Evolutionary conservation across 1,140 invertebrate species (phyloP).

Genomic region (Drosophila chauvacae): DNA sequence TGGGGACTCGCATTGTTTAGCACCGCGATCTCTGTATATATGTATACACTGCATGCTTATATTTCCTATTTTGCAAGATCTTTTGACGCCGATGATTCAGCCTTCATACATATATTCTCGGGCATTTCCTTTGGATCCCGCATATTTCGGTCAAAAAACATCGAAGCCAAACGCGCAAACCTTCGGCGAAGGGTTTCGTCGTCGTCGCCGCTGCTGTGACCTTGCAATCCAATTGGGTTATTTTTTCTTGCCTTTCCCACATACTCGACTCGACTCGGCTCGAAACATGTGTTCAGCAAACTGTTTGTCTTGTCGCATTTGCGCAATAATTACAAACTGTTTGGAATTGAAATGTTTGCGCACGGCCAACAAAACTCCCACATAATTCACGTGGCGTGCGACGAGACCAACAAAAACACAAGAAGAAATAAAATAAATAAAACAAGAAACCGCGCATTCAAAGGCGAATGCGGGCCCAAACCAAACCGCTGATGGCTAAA

Average conservation of each 20-base stretch:
- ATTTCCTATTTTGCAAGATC: conserved; percentile 71
- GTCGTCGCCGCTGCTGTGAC: conserved; percentile 17
- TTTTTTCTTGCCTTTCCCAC: conserved; percentile 30
- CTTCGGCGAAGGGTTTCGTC: conserved; percentile 34
- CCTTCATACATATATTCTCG: conserved; percentile 41
- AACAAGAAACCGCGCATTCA: conserved; percentile 8
- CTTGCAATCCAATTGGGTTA: conserved; percentile 43
- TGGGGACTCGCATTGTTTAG: conserved; percentile 60
- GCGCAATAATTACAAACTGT: conserved; percentile 61
- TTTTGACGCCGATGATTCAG: conserved; percentile 50
- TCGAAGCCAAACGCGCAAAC: conserved; percentile 13
- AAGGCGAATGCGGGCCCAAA: conserved; percentile 41
- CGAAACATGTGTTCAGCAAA: conserved; percentile 41
- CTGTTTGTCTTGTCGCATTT: conserved; percentile 56
- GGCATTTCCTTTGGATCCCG: conserved; percentile 62
- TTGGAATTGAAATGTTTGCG: conserved; percentile 56
- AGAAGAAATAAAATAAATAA: conserved; percentile 9
- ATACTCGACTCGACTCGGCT: not conserved
- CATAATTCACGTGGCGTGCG: conserved; percentile 59
- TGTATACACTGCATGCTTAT: conserved; percentile 21
- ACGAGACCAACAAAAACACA: conserved; percentile 21
- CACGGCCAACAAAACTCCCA: conserved; percentile 55
- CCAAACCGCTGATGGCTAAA: conserved; percentile 30
- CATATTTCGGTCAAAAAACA: conserved; percentile 37
- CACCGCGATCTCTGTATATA: conserved; percentile 13